Evolutionary conservation across 2,888 invertebrate species (phyloP), one percentile per base, ranked within the genome.

Genomic region (Hecatera dysodea): DNA sequence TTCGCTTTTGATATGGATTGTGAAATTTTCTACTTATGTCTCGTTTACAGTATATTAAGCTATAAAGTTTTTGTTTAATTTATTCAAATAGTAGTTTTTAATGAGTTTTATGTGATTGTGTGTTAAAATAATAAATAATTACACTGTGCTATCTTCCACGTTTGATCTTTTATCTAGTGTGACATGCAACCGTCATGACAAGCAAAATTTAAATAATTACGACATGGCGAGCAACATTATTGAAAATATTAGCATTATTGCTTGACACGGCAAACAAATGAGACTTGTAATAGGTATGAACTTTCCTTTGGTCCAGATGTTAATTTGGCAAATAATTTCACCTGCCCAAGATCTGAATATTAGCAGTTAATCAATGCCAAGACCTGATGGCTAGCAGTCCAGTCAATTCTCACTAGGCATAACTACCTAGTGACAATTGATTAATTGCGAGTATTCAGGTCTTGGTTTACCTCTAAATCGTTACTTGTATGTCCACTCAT

Each of bases 1-100:
- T 69, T 75, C 48, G 33, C 39, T 79, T 67, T 74, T 52, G 15
- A 64, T 81, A 50, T 63, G 11, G n/a, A 61, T 69, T 70, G 53
- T 36, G 36, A 48, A 81, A 63, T 67, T 52, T 56, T 36, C 15
- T 36, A n/a, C 22, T n/a, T 42, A 29, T 50, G 22, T 50, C 12
- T 27, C 12, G 7, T n/a, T 57, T 27, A 52, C 15, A 17, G 17
- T 17, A 17, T 17, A 17, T 24, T 52, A 27, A 17, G 17, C 50
- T 24, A 50, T 24, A 39, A 24, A 24, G 5, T 19, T 48, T 60
- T 64, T 11, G 24, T 33, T 17, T 1, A 24, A 42, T 53, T n/a
- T 6, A 42, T 5, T 1, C 5, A 48, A 42, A 17, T 46, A 19
- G 1, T 29, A 53, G 12, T 39, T 36, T 22, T 15, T 33, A 36